Evolutionary conservation across 2,113 vertebrate genomes (phyloP), one percentile per base, ranked within the genome.

Genomic region (Columba livia): DNA sequence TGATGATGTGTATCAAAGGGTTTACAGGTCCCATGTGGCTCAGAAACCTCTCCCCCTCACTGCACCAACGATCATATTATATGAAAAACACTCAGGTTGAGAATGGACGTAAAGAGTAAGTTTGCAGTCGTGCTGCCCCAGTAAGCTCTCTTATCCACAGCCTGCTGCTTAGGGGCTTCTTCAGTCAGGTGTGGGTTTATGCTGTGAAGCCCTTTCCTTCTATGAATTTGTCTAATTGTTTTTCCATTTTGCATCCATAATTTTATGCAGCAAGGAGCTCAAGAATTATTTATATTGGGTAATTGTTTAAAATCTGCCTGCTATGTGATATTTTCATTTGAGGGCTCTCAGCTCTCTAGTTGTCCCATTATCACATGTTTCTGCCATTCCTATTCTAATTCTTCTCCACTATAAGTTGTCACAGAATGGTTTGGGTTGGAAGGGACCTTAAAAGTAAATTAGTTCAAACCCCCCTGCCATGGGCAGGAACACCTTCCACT

Each of bases 51-150:
- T 36, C 48, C 67, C 21, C 10, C 44, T 60, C 29, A 42, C 10
- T 58, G 36, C 42, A 82, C n/a, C 7, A 26, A 26, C 34, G 2
- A 2, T 10, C 51, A 44, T 6, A 12, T 24, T 29, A 64, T 25
- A 36, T 1, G 3, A 51, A 85, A 90, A 69, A 10, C 0, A 0
- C 11, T 65, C 28, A 40, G 31, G 11, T 10, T 75, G 26, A 15
- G 53, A 17, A 5, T 32, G 15, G 54, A 14, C 2, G 4, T 38
- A 26, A 2, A 23, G 10, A 51, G 5, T 16, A 50, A 56, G 17
- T 61, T 26, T 56, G 17, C 17, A 61, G 34, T 48, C 3, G 2
- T 57, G 34, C 20, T 94, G 50, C 6, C 54, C 64, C 38, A 23
- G 26, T 31, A 65, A 66, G 34, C 3, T 65, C 8, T 72, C 12